Evolutionary conservation across 2,797 vertebrate genomes (phyloP), one percentile per base, ranked within the genome.

Genomic region (Acipenser transmontanus): DNA sequence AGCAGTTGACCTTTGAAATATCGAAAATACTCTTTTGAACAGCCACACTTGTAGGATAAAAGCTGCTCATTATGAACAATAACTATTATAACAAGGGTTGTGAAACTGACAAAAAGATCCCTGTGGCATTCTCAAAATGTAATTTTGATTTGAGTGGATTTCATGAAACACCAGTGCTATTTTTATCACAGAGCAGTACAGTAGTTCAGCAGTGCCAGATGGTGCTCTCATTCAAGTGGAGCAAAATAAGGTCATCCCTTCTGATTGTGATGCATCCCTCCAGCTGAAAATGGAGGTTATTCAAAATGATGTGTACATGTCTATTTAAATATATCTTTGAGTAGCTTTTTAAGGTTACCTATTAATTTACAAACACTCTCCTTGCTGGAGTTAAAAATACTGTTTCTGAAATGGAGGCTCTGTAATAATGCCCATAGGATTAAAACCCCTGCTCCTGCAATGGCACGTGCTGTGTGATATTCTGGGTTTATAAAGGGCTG

Each of bases 251-350:
- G 78, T 75, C 71, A 80, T 64, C 89, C 86, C 62, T 47, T 61
- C 1, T 0, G 84, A 85, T 68, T 90, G 72, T 81, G 89, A 85
- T 81, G 88, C 88, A 1, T 89, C 60, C 62, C 0, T 77, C 81
- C 62, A 20, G 8, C 59, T 61, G 34, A 34, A 34, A 34, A 34
- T 34, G 34, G 0, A 34, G 2, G 34, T 34, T 34, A 34, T 34
- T 34, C 34, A 34, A 34, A 34, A 17, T 17, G 17, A 17, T 17
- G 17, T 17, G 17, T 17, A 17, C 1, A 17, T 17, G 17, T 17
- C 17, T 17, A 17, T 17, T 17, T 17, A 17, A 34, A 34, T 34
- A 34, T 34, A 4, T 34, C 34, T 34, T 4, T 34, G 34, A 34
- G 34, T 34, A 34, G 34, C 34, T 34, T 34, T 34, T 34, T 34